phyloP scores from a whole-genome alignment of 2,113 vertebrate species.

The Terrapene triunguis region DNA sequence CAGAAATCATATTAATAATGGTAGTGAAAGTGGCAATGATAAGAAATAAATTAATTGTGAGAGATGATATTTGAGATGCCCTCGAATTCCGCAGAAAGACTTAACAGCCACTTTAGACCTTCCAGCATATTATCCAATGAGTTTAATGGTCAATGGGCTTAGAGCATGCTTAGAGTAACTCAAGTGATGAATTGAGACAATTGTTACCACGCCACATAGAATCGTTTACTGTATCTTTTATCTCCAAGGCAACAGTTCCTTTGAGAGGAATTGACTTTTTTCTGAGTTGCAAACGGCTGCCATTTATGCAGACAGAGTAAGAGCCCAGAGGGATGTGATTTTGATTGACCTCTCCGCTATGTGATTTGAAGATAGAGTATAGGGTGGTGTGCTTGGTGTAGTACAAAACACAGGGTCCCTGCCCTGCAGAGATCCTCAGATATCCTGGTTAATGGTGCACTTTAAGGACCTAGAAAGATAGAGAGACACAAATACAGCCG shows the following conservation, averaged over 20 bases:
- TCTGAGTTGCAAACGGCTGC: neutral
- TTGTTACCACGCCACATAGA: neutral
- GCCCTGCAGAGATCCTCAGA: neutral
- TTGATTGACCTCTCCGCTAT: fast-evolving
- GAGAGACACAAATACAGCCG: fast-evolving
- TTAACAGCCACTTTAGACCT: neutral
- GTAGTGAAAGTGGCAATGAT: neutral
- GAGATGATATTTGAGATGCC: neutral
- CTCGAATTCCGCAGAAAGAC: neutral
- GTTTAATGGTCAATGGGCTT: neutral
- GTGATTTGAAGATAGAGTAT: neutral
- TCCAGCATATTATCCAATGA: neutral
- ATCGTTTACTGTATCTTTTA: slow-evolving; percentile 20
- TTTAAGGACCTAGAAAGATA: neutral
- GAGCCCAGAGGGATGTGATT: neutral
- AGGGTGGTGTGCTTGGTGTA: neutral
- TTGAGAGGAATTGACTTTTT: neutral
- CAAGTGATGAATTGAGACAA: slow-evolving; percentile 22
- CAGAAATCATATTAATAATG: neutral
- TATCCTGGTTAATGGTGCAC: neutral
- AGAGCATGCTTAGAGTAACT: slow-evolving; percentile 22
- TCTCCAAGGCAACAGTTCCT: slow-evolving; percentile 2
- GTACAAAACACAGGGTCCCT: neutral
- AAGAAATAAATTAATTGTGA: neutral
- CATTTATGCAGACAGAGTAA: slow-evolving; percentile 9